Evolutionary conservation across 2,113 vertebrate genomes (phyloP), one percentile per base, ranked within the genome.

Genomic region (Bos javanicus): DNA sequence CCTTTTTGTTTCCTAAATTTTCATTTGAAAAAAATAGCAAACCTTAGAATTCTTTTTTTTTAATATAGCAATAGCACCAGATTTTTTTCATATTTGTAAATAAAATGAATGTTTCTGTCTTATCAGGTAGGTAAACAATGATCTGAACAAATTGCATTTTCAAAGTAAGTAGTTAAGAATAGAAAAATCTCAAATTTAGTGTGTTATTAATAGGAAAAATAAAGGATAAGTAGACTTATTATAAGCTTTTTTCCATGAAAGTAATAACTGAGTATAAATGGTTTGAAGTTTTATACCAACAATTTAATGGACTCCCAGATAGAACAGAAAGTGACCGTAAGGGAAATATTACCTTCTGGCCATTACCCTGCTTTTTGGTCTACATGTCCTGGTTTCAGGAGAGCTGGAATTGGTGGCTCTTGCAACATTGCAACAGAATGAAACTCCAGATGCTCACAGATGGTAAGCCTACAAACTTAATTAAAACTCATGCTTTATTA

Each of bases 401-500:
- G 52, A 95, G 52, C 21, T 83, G 85, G 52, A 93, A 91, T 50
- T 83, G 71, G 54, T 80, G 25, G 23, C 16, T 83, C 30, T 93
- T 86, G 95, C 57, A 85, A 90, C 67, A 91, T 3, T 48, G 82
- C 82, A 93, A 64, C 96, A 97, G 97, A 96, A 98, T 94, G 93
- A 62, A 95, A 93, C 94, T 98, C 97, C 97, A 98, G 98, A 97
- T 97, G 94, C 95, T 97, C 96, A 93, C 97, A 97, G 98, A 98
- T 98, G 97, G 97, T 74, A 94, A 96, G 84, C 81, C 96, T 84
- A 94, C 88, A 95, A 94, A 97, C 97, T 97, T 98, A 98, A 97
- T 98, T 98, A 98, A 97, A 98, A 97, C 96, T 97, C 97, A 97
- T 71, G 76, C 88, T 97, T 97, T 98, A 97, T 97, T 97, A 96